These are phyloP conservation scores for Trichosurus vulpecula DNA, from an alignment of 2,797 vertebrate genomes.

Conservation along the genomic window DNA sequence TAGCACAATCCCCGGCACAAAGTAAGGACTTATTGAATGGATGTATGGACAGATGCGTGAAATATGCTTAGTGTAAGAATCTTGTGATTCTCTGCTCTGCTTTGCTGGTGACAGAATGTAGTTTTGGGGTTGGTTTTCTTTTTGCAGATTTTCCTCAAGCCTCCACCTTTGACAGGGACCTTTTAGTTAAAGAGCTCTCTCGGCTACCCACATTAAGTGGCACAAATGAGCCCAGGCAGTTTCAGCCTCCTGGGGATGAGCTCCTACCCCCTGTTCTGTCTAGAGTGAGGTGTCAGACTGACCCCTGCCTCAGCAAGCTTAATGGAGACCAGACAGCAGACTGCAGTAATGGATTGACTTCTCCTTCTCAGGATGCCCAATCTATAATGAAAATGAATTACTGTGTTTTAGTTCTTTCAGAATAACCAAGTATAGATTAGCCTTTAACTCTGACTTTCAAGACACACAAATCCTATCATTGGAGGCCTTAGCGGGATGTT, in stretches of 20 bases:
- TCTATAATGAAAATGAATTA: constrained; percentile 81
- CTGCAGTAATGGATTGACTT: constrained; percentile 72
- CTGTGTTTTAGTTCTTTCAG: constrained; percentile 76
- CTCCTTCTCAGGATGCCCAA: constrained; percentile 70
- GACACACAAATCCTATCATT: constrained; percentile 73
- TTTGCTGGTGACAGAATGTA: neutral
- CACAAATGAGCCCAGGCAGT: constrained; percentile 39
- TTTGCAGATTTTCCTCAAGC: neutral
- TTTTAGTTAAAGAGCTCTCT: constrained; percentile 54
- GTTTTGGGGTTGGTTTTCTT: too few relatives aligned
- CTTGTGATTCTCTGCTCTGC: neutral
- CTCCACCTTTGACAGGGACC: constrained; percentile 36
- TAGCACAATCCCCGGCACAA: neutral
- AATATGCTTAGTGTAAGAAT: neutral
- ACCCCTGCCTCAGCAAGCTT: constrained; percentile 60
- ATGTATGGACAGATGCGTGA: neutral
- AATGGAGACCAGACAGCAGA: constrained; percentile 71
- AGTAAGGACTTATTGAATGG: constrained; percentile 22
- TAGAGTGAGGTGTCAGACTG: constrained; percentile 57
- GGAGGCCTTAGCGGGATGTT: constrained; percentile 67
- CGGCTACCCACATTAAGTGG: constrained; percentile 42
- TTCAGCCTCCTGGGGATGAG: constrained; percentile 28
- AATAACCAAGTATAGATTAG: constrained; percentile 82
- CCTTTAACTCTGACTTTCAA: constrained; percentile 81
- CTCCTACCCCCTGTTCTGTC: neutral